A percentile compares a stretch with the other conserved stretches of the same genome.
These are phyloP conservation scores for Peromyscus leucopus DNA, from an alignment of 2,113 vertebrate species.

Conservation along the genomic window DNA sequence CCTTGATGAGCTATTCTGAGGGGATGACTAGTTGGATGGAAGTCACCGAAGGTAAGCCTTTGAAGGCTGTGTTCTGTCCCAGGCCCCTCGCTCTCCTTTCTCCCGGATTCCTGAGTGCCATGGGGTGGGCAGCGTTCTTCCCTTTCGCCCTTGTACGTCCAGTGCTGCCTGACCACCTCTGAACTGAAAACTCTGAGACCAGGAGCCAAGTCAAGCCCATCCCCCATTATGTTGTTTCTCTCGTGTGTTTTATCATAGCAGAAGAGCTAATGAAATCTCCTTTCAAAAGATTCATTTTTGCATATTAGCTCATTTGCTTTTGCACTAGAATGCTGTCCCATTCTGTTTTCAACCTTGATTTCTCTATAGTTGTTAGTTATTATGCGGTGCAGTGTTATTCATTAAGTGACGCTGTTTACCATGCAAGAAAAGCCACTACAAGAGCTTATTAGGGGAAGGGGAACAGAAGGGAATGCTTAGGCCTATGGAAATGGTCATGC, in stretches of 20 bases:
- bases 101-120: neutral
- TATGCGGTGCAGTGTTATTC: too few relatives aligned
- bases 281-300: neutral
- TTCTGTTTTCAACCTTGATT: slow-evolving; percentile 15
- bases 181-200: neutral
- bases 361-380: neutral
- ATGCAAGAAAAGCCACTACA: too few relatives aligned
- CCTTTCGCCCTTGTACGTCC: too few relatives aligned
- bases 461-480: too few relatives aligned
- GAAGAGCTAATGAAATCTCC: neutral
- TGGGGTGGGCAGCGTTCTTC: too few relatives aligned
- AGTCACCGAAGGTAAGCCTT: neutral
- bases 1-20: neutral
- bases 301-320: slow-evolving; percentile 34
- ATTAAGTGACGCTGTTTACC: too few relatives aligned
- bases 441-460: too few relatives aligned
- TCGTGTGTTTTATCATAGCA: neutral
- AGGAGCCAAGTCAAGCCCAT: neutral
- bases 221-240: neutral
- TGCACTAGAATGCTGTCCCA: neutral
- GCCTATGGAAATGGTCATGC: too few relatives aligned
- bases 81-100: neutral
- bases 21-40: neutral
- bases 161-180: neutral
- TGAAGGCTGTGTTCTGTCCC: neutral